A percentile compares a stretch with the other conserved stretches of the same genome.
These are phyloP conservation scores for Bucorvus abyssinicus DNA, from an alignment of 2,797 vertebrate genomes.

Conservation along the genomic window DNA sequence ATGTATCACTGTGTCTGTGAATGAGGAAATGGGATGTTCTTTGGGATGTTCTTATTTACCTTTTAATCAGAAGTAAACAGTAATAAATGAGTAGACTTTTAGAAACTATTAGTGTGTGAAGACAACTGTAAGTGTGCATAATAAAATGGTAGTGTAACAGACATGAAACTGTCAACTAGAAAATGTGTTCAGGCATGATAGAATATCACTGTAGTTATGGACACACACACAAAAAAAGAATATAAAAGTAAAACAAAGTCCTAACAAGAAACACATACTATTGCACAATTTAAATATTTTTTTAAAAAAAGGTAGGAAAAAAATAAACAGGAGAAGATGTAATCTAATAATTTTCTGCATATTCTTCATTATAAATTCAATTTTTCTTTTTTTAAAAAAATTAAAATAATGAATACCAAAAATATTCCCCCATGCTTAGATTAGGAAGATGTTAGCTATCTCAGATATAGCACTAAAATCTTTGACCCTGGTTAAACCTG, in stretches of 20 bases:
- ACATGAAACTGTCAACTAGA: neutral
- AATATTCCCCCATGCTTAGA: neutral
- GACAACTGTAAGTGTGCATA: neutral
- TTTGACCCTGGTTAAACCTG: neutral
- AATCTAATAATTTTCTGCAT: neutral
- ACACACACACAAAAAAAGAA: neutral
- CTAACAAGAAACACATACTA: neutral
- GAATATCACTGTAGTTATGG: neutral
- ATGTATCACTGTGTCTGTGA: neutral
- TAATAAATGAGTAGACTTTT: neutral
- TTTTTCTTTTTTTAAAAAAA: neutral
- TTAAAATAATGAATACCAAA: neutral
- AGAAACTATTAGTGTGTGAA: neutral
- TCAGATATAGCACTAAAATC: neutral
- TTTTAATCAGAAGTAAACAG: neutral
- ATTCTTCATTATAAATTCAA: neutral
- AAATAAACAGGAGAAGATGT: neutral
- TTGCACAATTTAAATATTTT: neutral
- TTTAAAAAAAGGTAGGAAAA: neutral
- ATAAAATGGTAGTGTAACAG: neutral
- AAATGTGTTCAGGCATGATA: neutral
- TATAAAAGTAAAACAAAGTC: neutral
- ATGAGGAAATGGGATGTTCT: neutral
- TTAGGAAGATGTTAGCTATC: neutral
- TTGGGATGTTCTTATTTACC: neutral